A percentile compares a stretch with the other conserved stretches of the same genome.
These are phyloP conservation scores for Sycophila sp. DNA, from an alignment of 1,140 invertebrate genomes.

Conservation along the genomic window DNA sequence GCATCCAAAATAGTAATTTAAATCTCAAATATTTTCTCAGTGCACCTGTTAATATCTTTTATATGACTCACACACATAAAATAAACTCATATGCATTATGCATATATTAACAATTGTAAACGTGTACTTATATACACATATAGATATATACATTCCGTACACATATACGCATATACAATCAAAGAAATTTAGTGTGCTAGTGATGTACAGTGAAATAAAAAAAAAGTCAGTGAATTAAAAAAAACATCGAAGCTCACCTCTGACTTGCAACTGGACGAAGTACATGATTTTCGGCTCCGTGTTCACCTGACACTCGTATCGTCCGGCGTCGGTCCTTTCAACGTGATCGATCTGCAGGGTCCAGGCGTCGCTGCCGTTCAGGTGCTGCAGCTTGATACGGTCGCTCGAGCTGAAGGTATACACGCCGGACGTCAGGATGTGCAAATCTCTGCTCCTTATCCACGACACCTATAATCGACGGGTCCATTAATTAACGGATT, in stretches of 20 bases:
- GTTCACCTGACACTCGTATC: constrained; percentile 84
- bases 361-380: constrained; percentile 70
- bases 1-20: too few species aligned
- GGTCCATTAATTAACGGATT: too few species aligned
- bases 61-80: too few species aligned
- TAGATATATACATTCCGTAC: too few species aligned
- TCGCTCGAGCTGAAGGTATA: constrained; percentile 77
- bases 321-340: constrained; percentile 73
- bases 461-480: constrained; percentile 79
- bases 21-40: too few species aligned
- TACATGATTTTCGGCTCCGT: constrained; percentile 82
- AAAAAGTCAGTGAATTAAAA: background rate
- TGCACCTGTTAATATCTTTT: too few species aligned
- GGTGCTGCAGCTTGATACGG: constrained; percentile 72
- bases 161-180: too few species aligned
- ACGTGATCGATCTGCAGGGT: constrained; percentile 76
- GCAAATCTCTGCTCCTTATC: constrained; percentile 78
- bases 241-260: constrained; percentile 61
- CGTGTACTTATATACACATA: too few species aligned
- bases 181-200: background rate
- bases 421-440: constrained; percentile 77
- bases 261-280: constrained; percentile 73
- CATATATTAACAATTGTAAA: too few species aligned
- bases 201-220: background rate
- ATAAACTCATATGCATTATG: too few species aligned